Base-by-base conservation (phyloP, 2,888 invertebrate species). In the Cryptus armator region DNA sequence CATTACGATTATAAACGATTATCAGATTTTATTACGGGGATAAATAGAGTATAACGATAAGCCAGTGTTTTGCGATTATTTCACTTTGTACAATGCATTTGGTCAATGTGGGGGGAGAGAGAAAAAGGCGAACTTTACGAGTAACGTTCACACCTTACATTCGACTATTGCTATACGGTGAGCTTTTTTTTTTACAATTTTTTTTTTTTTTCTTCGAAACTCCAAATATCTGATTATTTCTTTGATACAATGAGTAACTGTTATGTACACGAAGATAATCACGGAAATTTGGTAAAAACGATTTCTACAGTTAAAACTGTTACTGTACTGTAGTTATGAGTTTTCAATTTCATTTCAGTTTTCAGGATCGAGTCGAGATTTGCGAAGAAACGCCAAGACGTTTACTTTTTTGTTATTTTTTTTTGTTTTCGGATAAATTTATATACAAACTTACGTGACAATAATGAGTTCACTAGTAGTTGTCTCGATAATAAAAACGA, bases 41-140 rank as follows among this genome's bases (percentile, higher is more conserved):
- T 46, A 77, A 66, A 53, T 44, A 64, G 46, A 37, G 2, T 32
- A 53, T 76, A 32, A 62, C 70, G 72, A 43, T 14, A 72, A 51
- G 43, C 46, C 16, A 44, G 56, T 74, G 56, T 51, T 59, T 81
- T 48, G 62, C 67, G 68, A 66, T 72, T 44, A 76, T 59, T 71
- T 77, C 77, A 84, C 72, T 81, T 84, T 84, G 81, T 84, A 84
- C 84, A 76, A 81, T 81, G 37, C 51, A 77, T 84, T 84, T 84
- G 84, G 85, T 85, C 75, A 70, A 82, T 81, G 64, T 70, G 29
- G 62, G 29, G 62, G 14, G 62, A 29, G 24, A 14, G 62, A 29
- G 62, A 62, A 70, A 56, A 70, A 56, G 16, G 70, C 67, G 67
- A 81, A 77, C 44, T 48, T 62, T 72, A 5, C 62, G 71, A 74